Evolutionary conservation across 2,888 invertebrate species (phyloP).

Genomic region (Cancer borealis): DNA sequence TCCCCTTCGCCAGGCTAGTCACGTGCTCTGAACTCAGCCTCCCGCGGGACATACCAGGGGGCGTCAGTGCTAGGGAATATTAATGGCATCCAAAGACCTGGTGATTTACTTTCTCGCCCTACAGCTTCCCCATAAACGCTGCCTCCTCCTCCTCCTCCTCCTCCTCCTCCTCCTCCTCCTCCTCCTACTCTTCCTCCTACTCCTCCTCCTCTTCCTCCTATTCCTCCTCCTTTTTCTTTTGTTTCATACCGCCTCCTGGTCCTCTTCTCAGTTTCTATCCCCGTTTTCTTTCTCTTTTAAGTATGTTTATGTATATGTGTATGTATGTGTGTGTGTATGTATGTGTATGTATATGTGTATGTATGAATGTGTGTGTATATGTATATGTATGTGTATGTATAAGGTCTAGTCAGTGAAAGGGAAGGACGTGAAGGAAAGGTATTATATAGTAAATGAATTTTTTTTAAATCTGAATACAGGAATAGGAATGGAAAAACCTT

Average conservation of each 20-base stretch:
- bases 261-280: not conserved
- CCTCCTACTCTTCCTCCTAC: not conserved
- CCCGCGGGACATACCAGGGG: not conserved
- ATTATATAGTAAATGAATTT: too few species aligned
- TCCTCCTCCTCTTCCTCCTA: not conserved
- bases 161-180: not conserved
- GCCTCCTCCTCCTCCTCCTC: constrained; percentile 1
- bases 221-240: not conserved
- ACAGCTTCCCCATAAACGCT: constrained; percentile 36
- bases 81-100: not conserved
- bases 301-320: too few species aligned
- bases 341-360: too few species aligned
- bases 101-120: constrained; percentile 51
- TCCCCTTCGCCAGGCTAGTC: not conserved
- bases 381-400: too few species aligned
- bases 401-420: too few species aligned
- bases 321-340: too few species aligned
- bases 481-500: too few species aligned
- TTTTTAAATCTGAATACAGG: too few species aligned
- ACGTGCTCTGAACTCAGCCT: not conserved
- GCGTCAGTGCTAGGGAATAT: not conserved
- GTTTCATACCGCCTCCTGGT: not conserved
- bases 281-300: not conserved
- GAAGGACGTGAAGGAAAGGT: too few species aligned
- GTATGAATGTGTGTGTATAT: too few species aligned